Conservation (phyloP, 1,140 invertebrate genomes). For the Harpegnathos saltator region DNA sequence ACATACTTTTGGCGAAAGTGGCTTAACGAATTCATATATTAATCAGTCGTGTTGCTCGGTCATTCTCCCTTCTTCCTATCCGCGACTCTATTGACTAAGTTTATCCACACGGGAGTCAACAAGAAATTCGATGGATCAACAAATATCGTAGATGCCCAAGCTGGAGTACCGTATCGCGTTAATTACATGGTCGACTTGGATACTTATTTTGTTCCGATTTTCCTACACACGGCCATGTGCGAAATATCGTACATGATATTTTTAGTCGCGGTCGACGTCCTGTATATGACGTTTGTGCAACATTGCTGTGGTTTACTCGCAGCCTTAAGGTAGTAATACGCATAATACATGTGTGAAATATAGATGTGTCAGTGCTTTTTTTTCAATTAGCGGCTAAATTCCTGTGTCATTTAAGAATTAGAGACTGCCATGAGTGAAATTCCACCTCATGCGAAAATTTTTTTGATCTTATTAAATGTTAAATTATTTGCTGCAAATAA, state of each 20-base stretch:
- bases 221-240: neutral
- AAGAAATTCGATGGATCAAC: neutral
- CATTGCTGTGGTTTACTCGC: constrained; percentile 14
- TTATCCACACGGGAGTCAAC: neutral
- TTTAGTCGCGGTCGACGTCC: neutral
- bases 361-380: too few species aligned
- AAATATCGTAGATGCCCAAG: too few species aligned
- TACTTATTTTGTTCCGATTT: neutral
- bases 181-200: constrained; percentile 17
- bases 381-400: too few species aligned
- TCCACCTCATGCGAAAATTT: too few species aligned
- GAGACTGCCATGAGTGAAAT: too few species aligned
- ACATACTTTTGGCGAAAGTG: too few species aligned
- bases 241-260: neutral
- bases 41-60: neutral
- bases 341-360: too few species aligned
- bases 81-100: neutral
- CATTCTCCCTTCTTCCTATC: neutral
- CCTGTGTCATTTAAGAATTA: too few species aligned
- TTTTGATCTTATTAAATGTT: too few species aligned
- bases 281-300: neutral
- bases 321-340: neutral
- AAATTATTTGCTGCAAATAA: too few species aligned
- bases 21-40: too few species aligned
- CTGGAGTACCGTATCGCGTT: neutral